These are phyloP conservation scores for Himalopsyche japonica DNA, from an alignment of 2,888 invertebrate species.

Conservation along the genomic window DNA sequence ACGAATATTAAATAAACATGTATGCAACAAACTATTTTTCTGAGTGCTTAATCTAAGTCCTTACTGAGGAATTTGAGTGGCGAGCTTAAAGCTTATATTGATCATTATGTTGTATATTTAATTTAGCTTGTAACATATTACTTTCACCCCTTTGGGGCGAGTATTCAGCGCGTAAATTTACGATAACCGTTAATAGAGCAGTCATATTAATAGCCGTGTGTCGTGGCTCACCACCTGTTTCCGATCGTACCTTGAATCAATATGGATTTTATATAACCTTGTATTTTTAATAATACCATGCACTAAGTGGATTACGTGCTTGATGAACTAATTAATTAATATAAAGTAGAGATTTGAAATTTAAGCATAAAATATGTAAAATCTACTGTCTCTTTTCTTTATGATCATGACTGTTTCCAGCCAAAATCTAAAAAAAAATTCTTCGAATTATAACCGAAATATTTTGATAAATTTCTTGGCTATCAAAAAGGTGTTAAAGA, in stretches of 20 bases:
- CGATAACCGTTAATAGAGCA: neutral
- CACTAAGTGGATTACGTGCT: no score
- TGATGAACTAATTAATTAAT: no score
- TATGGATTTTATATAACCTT: neutral
- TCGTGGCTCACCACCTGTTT: neutral
- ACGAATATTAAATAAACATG: no score
- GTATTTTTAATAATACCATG: neutral
- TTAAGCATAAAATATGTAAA: no score
- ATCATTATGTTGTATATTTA: neutral
- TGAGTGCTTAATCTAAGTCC: neutral
- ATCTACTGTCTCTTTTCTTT: no score
- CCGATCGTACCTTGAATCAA: neutral
- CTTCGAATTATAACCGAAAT: no score
- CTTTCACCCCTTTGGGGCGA: neutral
- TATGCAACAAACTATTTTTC: no score
- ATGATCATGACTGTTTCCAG: neutral
- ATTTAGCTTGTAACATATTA: neutral
- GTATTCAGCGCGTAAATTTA: neutral
- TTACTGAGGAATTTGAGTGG: no score
- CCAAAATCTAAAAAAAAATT: constrained; percentile 2
- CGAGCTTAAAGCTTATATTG: neutral
- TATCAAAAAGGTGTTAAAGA: no score
- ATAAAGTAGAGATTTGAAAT: no score
- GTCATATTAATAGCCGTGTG: neutral
- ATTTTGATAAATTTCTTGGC: no score